Conservation (phyloP, 2,113 vertebrate species). For the Tiliqua scincoides region DNA sequence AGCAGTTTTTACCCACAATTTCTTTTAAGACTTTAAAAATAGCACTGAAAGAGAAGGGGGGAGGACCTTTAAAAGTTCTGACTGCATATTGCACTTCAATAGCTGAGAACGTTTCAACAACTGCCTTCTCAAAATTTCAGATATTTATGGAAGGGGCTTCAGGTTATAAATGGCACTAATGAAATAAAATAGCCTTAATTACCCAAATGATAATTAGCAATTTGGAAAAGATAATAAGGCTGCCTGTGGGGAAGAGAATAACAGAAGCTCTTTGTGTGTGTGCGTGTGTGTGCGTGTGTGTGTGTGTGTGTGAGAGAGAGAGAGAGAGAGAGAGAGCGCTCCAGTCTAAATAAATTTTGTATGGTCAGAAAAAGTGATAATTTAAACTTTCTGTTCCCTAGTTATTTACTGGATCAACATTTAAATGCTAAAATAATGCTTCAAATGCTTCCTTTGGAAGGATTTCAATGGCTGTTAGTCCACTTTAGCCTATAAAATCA, state of each 20-base stretch:
- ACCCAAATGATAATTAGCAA: slow-evolving; percentile 6
- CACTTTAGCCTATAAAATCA: background rate
- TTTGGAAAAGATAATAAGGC: background rate
- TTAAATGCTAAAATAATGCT: background rate
- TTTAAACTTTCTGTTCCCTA: slow-evolving; percentile 15
- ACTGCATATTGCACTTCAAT: background rate
- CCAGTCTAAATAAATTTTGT: too few relatives aligned
- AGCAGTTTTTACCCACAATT: background rate
- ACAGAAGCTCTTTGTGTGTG: background rate
- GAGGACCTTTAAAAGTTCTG: background rate
- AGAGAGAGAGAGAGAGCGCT: too few relatives aligned
- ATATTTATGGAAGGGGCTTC: slow-evolving; percentile 7
- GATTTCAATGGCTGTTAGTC: background rate
- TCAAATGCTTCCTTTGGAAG: background rate
- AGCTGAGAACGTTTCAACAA: slow-evolving; percentile 19
- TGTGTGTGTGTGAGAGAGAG: too few relatives aligned
- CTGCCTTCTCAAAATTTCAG: background rate
- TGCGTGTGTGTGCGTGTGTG: background rate
- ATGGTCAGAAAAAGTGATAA: background rate
- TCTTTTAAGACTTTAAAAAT: background rate
- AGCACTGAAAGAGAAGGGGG: background rate
- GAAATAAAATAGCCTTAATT: slow-evolving; percentile 42
- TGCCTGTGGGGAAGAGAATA: slow-evolving; percentile 9
- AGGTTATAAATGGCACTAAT: background rate
- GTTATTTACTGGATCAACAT: background rate